Evolutionary conservation across 1,140 invertebrate species (phyloP).

Genomic region (Sminthurides bifidus): DNA sequence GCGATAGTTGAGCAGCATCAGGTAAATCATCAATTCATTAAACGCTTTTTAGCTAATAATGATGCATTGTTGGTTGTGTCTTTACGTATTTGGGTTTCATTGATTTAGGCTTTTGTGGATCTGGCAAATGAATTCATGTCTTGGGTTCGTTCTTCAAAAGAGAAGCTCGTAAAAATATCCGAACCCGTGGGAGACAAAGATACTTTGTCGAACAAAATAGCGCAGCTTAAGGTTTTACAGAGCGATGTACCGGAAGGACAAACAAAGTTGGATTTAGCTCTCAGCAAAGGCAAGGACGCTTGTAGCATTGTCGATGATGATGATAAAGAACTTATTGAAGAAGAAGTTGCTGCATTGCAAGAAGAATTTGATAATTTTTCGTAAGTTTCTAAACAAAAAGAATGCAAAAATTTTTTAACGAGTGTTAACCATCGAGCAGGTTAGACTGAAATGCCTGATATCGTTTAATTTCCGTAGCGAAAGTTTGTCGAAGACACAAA

Average conservation of each 20-base stretch:
- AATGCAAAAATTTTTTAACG: too few species aligned
- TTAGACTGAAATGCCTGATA: too few species aligned
- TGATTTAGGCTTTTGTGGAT: constrained; percentile 61
- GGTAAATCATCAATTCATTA: too few species aligned
- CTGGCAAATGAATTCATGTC: constrained; percentile 78
- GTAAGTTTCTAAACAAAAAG: constrained; percentile 12
- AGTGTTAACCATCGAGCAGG: too few species aligned
- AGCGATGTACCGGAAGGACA: constrained; percentile 69
- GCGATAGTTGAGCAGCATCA: constrained; percentile 80
- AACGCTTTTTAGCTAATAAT: too few species aligned
- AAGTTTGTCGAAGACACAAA: constrained; percentile 63
- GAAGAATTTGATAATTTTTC: constrained; percentile 41
- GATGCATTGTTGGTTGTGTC: not conserved
- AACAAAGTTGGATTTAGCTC: constrained; percentile 63
- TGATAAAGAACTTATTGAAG: constrained; percentile 78
- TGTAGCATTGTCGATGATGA: constrained; percentile 68
- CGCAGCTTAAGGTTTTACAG: constrained; percentile 68
- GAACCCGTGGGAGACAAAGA: constrained; percentile 90
- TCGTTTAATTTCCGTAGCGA: constrained; percentile 43
- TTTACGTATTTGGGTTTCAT: not conserved
- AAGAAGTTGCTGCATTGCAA: constrained; percentile 75
- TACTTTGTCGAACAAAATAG: constrained; percentile 66
- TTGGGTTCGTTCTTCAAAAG: constrained; percentile 79
- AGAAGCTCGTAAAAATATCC: constrained; percentile 80
- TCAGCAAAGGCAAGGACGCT: constrained; percentile 68